A percentile compares a stretch with the other conserved stretches of the same genome.
Conservation (phyloP, 2,797 vertebrate genomes). For the Chelon auratus region DNA sequence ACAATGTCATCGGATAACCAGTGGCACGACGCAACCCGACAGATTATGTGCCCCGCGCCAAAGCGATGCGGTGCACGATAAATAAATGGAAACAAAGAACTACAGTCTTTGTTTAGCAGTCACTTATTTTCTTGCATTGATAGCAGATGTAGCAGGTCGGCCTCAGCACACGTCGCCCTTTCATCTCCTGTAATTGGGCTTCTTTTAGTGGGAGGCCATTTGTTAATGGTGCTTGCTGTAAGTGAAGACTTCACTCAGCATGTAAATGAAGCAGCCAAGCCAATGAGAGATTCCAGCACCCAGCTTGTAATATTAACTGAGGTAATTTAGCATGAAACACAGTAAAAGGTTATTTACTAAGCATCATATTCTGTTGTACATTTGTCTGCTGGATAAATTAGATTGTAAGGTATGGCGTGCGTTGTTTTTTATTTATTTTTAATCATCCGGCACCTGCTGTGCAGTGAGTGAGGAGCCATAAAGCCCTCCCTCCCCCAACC, state of each 20-base stretch:
- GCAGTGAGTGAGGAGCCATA: conserved; percentile 41
- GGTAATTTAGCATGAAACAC: conserved; percentile 72
- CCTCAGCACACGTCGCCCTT: conserved; percentile 18
- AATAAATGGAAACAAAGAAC: neutral
- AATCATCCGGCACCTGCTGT: conserved; percentile 21
- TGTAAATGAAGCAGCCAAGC: conserved; percentile 62
- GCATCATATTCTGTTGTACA: conserved; percentile 43
- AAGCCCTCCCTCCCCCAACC: conserved; percentile 17
- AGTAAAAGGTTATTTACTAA: conserved; percentile 69
- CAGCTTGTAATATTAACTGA: conserved; percentile 60
- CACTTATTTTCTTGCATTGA: neutral
- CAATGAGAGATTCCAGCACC: conserved; percentile 38
- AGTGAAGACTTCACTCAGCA: conserved; percentile 68
- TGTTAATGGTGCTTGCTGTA: conserved; percentile 63
- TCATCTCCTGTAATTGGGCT: conserved; percentile 43
- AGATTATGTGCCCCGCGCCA: neutral
- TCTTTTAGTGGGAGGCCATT: conserved; percentile 33
- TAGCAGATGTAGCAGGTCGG: conserved; percentile 14
- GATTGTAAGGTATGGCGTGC: conserved; percentile 36
- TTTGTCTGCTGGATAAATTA: conserved; percentile 50
- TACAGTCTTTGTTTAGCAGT: neutral
- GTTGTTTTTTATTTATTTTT: conserved; percentile 37
- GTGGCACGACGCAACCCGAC: neutral
- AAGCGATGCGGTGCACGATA: neutral
- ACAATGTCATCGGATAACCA: conserved; percentile 47